Evolutionary conservation across 2,113 vertebrate genomes (phyloP), one percentile per base, ranked within the genome.

Genomic region (Emberiza fucata): DNA sequence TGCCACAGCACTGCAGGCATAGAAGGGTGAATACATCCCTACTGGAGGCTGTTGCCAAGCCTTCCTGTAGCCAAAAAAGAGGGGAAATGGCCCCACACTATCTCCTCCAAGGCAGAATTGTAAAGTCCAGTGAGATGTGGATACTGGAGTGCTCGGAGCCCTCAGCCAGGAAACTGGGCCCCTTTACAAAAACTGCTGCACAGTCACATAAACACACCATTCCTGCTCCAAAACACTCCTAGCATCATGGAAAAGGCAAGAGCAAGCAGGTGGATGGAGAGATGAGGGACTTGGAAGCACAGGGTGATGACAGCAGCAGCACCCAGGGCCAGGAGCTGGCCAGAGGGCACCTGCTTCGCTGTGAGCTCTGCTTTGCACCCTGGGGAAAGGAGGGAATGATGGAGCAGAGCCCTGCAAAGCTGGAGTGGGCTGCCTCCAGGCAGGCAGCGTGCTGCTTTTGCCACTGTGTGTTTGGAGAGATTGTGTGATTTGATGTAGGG

Each of bases 401-500:
- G 54, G 60, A 92, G 54, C 45, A 79, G 88, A 81, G 84, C 53
- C 57, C 61, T 72, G 81, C 73, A 48, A 68, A 76, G 78, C 61
- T n/a, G 5, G 8, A 81, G 47, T 8, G 17, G 40, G 60, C 50
- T 7, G 8, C 39, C 37, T 29, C 17, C 73, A 71, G 44, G 65
- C 44, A 37, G 15, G 47, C n/a, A 35, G 48, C 3, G 0, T 22
- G 79, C 51, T 77, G 90, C 56, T 89, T 92, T 91, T 92, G 91
- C 83, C 83, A 35, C 71, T 72, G 65, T 50, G 12, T 53, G 28
- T 57, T 92, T 50, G 14, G 72, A 73, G 72, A 77, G 80, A 39
- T 39, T 8, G 83, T 59, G 60, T 56, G 69, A 56, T 81, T 89
- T 91, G 92, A 91, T 79, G 69, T 42, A 87, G 85, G 69, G 80